Conservation (phyloP, 2,113 vertebrate genomes). For the Tetrax tetrax region DNA sequence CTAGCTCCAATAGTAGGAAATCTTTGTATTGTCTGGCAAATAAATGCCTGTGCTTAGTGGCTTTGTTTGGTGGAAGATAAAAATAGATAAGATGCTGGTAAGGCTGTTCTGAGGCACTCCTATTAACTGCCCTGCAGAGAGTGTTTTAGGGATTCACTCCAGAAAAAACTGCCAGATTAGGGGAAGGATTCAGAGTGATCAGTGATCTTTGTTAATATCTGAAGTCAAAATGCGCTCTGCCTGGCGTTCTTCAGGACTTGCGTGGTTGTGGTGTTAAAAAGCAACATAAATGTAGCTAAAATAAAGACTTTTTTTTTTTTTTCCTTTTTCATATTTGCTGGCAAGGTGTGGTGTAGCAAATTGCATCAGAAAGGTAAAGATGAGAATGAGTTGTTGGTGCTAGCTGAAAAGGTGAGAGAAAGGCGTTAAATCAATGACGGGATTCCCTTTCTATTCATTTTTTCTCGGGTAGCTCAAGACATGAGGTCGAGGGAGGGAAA, state of each 20-base stretch:
- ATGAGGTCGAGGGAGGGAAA: accelerated
- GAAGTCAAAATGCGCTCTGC: background rate
- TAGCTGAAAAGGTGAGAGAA: background rate
- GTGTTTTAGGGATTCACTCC: background rate
- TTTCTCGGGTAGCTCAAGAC: background rate
- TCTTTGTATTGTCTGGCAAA: background rate
- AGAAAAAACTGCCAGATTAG: background rate
- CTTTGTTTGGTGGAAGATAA: conserved; percentile 21
- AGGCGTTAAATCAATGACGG: background rate
- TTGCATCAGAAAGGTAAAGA: background rate
- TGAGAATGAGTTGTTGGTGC: background rate
- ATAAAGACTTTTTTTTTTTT: accelerated
- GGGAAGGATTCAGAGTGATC: background rate
- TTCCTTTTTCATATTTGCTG: accelerated
- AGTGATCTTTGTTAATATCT: accelerated
- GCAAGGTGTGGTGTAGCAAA: background rate
- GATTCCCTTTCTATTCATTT: background rate
- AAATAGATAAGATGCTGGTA: background rate
- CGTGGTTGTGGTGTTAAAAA: background rate
- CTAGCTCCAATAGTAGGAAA: background rate
- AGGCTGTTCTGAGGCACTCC: background rate
- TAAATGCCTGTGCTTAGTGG: background rate
- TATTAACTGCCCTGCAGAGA: background rate
- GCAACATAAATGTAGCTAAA: accelerated
- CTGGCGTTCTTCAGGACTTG: background rate